Evolutionary conservation across 2,888 invertebrate genomes (phyloP), one percentile per base, ranked within the genome.

Genomic region (Idaea biselata): DNA sequence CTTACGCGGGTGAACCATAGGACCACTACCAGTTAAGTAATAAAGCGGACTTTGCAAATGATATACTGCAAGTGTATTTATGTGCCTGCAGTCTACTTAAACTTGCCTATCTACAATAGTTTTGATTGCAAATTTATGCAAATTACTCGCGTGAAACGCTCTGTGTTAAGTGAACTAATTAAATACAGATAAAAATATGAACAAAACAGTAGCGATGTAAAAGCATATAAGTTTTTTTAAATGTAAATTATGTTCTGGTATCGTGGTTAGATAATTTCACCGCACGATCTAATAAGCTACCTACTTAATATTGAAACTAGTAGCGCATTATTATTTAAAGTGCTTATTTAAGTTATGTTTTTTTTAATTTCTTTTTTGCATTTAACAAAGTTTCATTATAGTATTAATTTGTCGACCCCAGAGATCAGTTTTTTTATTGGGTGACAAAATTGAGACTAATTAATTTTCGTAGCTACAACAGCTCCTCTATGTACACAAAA

Each of bases 41-140:
- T 6, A 44, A 44, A 44, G 44, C 14, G 44, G 11, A 44, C 14
- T 11, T 44, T 14, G 11, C 11, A 7, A 44, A 14, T 14, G 6
- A 6, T 4, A 44, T 14, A 33, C 7, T 33, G 33, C 33, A 7
- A 25, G 25, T n/a, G n/a, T 25, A 25, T 25, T 25, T 25, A 25
- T 25, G 8, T 6, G 14, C 44, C 44, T 44, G 11, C 11, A 44
- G 14, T 44, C 14, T 14, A 44, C 44, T 25, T 25, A 3, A 25
- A 25, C 25, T 44, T 44, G 14, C 44, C 44, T 44, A 44, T 14
- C 44, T 44, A 44, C 56, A 56, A 56, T 55, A 64, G 71, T 76
- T 69, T 69, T 73, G 72, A 80, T 82, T 84, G 87, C 82, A 86
- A 86, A 87, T 86, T 67, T 86, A 87, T 87, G 87, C 81, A 86